Evolutionary conservation across 2,113 vertebrate species (phyloP).

Genomic region (Montifringilla adamsi): DNA sequence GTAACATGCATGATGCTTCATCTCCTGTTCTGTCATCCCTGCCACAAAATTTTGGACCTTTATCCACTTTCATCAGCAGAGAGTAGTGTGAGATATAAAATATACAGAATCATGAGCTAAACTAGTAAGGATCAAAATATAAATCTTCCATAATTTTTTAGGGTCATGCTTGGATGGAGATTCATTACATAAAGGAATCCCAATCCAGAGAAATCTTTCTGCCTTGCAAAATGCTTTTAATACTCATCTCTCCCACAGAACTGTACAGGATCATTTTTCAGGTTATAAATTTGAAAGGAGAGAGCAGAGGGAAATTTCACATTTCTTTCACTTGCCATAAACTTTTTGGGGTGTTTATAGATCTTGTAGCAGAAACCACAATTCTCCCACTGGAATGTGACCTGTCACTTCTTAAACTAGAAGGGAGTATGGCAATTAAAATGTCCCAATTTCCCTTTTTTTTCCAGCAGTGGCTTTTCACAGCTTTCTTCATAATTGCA

Average conservation of each 20-base stretch:
- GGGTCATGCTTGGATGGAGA: neutral
- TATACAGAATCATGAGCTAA: neutral
- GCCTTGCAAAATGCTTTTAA: neutral
- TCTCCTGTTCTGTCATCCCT: neutral
- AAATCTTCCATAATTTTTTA: neutral
- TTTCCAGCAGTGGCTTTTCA: constrained; percentile 45
- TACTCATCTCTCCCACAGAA: neutral
- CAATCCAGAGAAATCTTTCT: neutral
- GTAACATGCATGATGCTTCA: neutral
- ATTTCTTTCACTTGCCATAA: constrained; percentile 17
- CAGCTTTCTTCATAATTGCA: constrained; percentile 54
- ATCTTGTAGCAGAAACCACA: constrained; percentile 10
- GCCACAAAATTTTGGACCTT: neutral
- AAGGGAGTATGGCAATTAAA: constrained; percentile 33
- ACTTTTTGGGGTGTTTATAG: neutral
- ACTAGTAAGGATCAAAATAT: neutral
- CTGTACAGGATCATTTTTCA: neutral
- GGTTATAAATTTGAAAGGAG: neutral
- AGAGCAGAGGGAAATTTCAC: neutral
- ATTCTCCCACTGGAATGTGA: neutral
- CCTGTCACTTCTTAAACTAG: constrained; percentile 4
- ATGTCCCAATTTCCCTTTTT: neutral
- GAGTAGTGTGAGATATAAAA: neutral
- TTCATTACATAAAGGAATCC: neutral
- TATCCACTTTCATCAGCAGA: neutral